Conservation (phyloP, 2,888 invertebrate genomes). For the Altica lythri region DNA sequence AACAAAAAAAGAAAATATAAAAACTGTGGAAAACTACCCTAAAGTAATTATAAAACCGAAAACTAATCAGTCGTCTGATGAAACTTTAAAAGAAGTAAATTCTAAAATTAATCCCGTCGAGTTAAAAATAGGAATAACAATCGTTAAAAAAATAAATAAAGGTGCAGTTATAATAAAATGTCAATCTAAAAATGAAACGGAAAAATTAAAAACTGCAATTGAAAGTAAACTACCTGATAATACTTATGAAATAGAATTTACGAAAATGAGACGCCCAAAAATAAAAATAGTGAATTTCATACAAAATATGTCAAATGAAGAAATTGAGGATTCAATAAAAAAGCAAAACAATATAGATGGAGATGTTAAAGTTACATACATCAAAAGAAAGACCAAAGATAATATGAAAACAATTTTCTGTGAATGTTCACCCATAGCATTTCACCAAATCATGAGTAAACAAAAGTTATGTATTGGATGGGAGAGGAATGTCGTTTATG, state of each 20-base stretch:
- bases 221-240: neutral
- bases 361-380: no score
- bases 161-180: neutral
- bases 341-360: no score
- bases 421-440: conserved; percentile 13
- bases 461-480: conserved; percentile 11
- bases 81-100: neutral
- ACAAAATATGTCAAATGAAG: no score
- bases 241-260: neutral
- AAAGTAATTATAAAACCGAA: no score
- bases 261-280: neutral
- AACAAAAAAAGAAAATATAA: neutral
- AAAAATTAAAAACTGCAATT: neutral
- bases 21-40: neutral
- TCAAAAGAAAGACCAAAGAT: no score
- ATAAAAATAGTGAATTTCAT: neutral
- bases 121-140: neutral
- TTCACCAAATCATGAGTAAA: neutral
- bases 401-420: no score
- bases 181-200: neutral
- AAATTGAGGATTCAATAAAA: no score
- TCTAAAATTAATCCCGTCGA: neutral
- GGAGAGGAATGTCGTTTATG: conserved; percentile 16
- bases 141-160: neutral
- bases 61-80: no score